Base-by-base conservation (phyloP, 1,140 invertebrate genomes). In the Paramacrobiotus metropolitanus region DNA sequence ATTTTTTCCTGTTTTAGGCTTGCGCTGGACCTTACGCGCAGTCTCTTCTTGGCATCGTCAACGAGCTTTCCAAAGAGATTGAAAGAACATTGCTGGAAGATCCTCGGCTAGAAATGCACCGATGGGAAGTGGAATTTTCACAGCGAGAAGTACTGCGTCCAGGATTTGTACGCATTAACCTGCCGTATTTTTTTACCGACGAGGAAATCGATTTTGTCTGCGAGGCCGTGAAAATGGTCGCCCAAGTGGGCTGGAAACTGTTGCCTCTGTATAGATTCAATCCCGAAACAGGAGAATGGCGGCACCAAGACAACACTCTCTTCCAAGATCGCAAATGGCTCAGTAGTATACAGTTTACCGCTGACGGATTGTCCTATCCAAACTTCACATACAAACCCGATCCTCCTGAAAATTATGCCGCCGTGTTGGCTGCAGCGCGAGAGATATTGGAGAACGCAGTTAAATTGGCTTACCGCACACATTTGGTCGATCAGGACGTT, bases 261-360 rank as follows among this genome's bases (percentile, higher is more conserved):
- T 70, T 94, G 45, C 87, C 87, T 0, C 84, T 88, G 68, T 92
- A 92, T 68, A 78, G 81, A 3, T 77, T 87, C 15, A 87, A 90
- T 71, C 79, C 83, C 2, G 82, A 89, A 70, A 91, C 85, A 4
- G 87, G 84, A 1, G 86, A 90, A 74, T 93, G 87, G 86, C 78
- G 83, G 62, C 87, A 91, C 70, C 81, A 83, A 68, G 81, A 83
- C 1, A 84, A 55, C 15, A 55, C 24, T 9, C 67, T 83, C 1
- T 81, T 84, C 62, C 83, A 83, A 68, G 85, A 89, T 63, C 77
- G 84, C 31, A 86, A 85, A 69, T 88, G 85, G 77, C 73, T 92
- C 9, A 81, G 82, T 48, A 79, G 81, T n/a, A 79, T 89, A 44
- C 76, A 80, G 61, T 89, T 87, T 67, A 76, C 79, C 15, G 79